Conservation (phyloP, 2,888 invertebrate genomes). For the Actias luna region DNA sequence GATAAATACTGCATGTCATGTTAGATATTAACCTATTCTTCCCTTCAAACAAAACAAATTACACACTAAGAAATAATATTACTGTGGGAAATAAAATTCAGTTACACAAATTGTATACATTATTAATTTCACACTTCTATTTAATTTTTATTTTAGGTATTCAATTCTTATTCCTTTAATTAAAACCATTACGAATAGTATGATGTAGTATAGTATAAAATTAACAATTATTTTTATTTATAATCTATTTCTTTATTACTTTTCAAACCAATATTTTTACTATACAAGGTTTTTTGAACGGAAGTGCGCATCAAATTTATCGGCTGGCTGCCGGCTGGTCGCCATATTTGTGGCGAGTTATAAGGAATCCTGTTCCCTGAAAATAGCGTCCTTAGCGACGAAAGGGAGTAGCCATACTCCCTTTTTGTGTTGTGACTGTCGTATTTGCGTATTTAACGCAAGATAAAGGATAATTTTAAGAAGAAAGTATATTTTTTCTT, state of each 20-base stretch:
- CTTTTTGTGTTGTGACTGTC: slow-evolving; percentile 68
- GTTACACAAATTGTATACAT: too few species aligned
- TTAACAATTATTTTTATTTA: neutral
- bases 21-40: too few species aligned
- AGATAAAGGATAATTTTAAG: slow-evolving; percentile 55
- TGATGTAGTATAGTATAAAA: neutral
- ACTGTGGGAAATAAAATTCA: too few species aligned
- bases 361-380: slow-evolving; percentile 68
- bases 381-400: slow-evolving; percentile 85
- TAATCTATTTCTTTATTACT: neutral
- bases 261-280: neutral
- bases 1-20: too few species aligned
- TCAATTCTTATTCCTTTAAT: neutral
- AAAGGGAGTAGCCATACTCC: slow-evolving; percentile 85
- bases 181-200: neutral
- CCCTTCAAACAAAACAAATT: too few species aligned
- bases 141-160: neutral
- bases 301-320: slow-evolving; percentile 71
- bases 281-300: slow-evolving; percentile 35
- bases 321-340: slow-evolving; percentile 81
- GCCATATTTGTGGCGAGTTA: slow-evolving; percentile 86
- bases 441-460: slow-evolving; percentile 52
- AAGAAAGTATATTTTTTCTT: slow-evolving; percentile 73
- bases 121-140: too few species aligned
- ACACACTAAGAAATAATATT: too few species aligned